Evolutionary conservation across 2,113 vertebrate genomes (phyloP).

Genomic region (Aythya baeri): DNA sequence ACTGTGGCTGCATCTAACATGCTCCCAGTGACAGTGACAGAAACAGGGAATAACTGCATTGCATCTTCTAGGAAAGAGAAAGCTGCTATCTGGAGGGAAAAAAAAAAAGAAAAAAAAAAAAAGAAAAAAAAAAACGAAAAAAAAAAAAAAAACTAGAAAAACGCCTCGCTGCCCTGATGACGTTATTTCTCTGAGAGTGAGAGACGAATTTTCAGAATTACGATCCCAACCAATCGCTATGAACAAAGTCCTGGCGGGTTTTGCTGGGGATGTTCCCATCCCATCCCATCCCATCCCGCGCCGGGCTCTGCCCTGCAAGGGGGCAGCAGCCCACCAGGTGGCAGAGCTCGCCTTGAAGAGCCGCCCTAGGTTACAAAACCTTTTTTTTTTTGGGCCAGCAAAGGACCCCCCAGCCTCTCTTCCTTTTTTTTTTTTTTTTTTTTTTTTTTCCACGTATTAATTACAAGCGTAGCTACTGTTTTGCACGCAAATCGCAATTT

Average conservation of each 20-base stretch:
- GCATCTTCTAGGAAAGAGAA: not conserved
- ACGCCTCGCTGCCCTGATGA: not conserved
- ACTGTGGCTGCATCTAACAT: not conserved
- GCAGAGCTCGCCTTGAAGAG: slow-evolving; percentile 38
- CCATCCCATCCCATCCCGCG: no score
- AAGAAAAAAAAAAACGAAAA: no score
- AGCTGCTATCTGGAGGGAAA: not conserved
- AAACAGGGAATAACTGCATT: not conserved
- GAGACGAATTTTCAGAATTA: not conserved
- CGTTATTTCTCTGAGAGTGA: not conserved
- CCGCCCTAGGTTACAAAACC: not conserved
- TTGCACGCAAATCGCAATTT: not conserved
- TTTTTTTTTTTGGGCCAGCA: rapidly evolving
- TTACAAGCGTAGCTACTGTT: not conserved
- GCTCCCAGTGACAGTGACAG: not conserved
- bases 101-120: not conserved
- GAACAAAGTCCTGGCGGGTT: not conserved
- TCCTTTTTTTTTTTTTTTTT: no score
- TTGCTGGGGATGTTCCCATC: no score
- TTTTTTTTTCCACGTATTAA: not conserved
- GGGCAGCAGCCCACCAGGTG: slow-evolving; percentile 50
- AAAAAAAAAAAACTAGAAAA: not conserved
- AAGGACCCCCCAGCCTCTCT: not conserved
- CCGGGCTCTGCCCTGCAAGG: not conserved
- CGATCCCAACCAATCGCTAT: not conserved